Evolutionary conservation across 2,888 invertebrate species (phyloP).

Genomic region (Parelbella ahira): DNA sequence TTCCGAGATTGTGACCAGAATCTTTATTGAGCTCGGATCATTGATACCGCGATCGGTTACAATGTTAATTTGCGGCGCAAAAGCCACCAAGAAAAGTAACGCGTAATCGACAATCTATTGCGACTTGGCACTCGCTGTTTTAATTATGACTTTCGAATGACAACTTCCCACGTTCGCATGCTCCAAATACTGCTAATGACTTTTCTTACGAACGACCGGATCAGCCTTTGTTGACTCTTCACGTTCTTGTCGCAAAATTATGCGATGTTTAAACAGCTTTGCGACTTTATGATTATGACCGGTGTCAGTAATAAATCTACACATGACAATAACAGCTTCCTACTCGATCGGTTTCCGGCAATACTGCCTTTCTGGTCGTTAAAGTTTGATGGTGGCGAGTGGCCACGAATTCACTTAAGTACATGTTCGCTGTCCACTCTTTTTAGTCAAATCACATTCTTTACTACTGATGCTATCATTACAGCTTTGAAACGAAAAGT

Average conservation of each 20-base stretch:
- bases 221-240: conserved; percentile 33
- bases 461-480: conserved; percentile 53
- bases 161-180: conserved; percentile 67
- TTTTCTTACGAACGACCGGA: conserved; percentile 37
- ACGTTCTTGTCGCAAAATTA: conserved; percentile 24
- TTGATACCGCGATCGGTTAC: conserved; percentile 42
- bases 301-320: conserved; percentile 35
- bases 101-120: conserved; percentile 39
- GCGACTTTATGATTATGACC: conserved; percentile 10
- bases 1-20: conserved; percentile 51
- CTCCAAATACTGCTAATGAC: conserved; percentile 59
- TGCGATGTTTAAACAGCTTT: too few species aligned
- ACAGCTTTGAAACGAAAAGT: conserved; percentile 57
- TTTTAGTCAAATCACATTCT: conserved; percentile 44
- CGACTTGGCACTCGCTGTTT: conserved; percentile 46
- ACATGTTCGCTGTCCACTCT: conserved; percentile 47
- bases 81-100: conserved; percentile 28
- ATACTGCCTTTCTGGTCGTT: conserved; percentile 34
- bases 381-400: conserved; percentile 54
- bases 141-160: conserved; percentile 50
- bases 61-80: conserved; percentile 47
- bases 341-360: conserved; percentile 37
- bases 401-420: conserved; percentile 50
- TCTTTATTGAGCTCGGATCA: conserved; percentile 42
- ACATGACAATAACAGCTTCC: conserved; percentile 42